phyloP scores from a whole-genome alignment of 2,113 vertebrate genomes.

The Rhodinocichla rosea region DNA sequence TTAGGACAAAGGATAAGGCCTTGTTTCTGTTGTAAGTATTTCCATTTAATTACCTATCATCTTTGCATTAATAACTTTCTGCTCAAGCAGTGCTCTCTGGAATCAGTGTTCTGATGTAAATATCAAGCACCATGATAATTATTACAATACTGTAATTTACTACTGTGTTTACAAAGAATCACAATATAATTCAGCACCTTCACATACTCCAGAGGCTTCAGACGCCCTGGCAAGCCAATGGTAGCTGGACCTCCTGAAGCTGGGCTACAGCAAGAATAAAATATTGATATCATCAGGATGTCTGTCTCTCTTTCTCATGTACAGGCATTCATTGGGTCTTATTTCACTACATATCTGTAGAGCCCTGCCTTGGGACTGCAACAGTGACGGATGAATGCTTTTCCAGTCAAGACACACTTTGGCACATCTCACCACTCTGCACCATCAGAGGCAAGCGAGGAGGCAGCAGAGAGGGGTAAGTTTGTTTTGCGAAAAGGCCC shows the following conservation, averaged over 20 bases:
- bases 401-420: slow-evolving; percentile 2
- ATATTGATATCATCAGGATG: background rate
- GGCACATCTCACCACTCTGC: background rate
- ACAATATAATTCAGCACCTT: background rate
- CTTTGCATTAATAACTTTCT: background rate
- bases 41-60: background rate
- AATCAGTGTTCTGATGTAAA: background rate
- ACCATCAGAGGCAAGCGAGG: background rate
- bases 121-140: background rate
- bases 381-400: background rate
- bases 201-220: background rate
- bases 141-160: background rate
- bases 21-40: background rate
- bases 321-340: slow-evolving; percentile 2
- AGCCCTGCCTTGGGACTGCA: background rate
- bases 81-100: background rate
- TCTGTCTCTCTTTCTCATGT: background rate
- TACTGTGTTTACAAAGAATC: background rate
- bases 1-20: background rate
- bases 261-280: background rate
- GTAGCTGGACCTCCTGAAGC: background rate
- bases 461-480: background rate
- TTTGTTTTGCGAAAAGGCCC: background rate
- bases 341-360: slow-evolving; percentile 17
- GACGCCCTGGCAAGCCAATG: background rate